These are phyloP conservation scores for Psilanteris sp. DNA, from an alignment of 1,140 invertebrate genomes.

Conservation along the genomic window DNA sequence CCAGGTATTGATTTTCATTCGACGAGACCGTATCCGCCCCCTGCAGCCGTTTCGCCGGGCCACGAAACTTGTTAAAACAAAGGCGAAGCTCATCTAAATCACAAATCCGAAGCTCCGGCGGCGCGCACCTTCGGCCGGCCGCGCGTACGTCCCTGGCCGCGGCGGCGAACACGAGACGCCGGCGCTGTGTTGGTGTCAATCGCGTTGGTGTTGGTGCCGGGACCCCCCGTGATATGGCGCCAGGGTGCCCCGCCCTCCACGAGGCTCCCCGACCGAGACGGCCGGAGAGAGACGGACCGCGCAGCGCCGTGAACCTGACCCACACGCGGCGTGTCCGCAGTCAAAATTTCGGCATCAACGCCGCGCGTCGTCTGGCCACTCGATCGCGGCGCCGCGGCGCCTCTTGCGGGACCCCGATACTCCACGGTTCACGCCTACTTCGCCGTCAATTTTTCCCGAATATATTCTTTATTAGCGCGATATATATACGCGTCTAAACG, in stretches of 20 bases:
- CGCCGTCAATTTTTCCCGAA: conserved; percentile 25
- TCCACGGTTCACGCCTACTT: conserved; percentile 44
- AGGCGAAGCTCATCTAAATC: conserved; percentile 78
- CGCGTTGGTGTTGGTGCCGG: conserved; percentile 64
- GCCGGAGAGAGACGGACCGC: conserved; percentile 24
- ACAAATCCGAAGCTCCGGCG: conserved; percentile 76
- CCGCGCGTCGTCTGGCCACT: conserved; percentile 23
- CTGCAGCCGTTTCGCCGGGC: conserved; percentile 61
- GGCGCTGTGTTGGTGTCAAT: conserved; percentile 59
- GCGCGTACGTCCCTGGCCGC: conserved; percentile 69
- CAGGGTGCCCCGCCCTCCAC: conserved; percentile 77
- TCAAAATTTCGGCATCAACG: conserved; percentile 51
- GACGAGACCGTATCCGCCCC: conserved; percentile 53
- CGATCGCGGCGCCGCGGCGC: conserved; percentile 26
- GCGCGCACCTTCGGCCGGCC: conserved; percentile 71
- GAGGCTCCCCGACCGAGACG: conserved; percentile 60
- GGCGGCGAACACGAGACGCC: conserved; percentile 10
- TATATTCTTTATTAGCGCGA: conserved; percentile 48
- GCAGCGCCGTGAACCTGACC: conserved; percentile 39
- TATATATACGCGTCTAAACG: conserved; percentile 39
- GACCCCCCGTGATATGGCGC: conserved; percentile 81
- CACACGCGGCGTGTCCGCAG: conserved; percentile 34
- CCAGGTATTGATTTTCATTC: no score
- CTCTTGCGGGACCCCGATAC: conserved; percentile 21
- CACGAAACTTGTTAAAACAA: conserved; percentile 75